These are phyloP conservation scores for Pseudoips prasinana DNA, from an alignment of 2,888 invertebrate species.

Conservation along the genomic window DNA sequence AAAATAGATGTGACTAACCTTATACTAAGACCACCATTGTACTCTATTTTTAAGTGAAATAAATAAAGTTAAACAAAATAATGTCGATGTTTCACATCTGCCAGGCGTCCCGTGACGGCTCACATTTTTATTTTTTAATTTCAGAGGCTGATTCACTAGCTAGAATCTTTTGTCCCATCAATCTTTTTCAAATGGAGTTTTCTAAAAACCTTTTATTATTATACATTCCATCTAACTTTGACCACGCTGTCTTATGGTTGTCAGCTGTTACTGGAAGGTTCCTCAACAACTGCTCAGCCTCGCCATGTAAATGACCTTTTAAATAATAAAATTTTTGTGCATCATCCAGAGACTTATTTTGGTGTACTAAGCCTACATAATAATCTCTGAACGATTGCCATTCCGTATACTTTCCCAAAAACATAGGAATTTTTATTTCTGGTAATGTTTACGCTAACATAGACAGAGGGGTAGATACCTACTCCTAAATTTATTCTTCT, in stretches of 20 bases:
- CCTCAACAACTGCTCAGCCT: slow-evolving; percentile 25
- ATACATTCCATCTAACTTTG: slow-evolving; percentile 15
- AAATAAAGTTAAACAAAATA: no score
- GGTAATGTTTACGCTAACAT: no score
- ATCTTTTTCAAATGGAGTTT: slow-evolving; percentile 14
- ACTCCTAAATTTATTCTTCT: no score
- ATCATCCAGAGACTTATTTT: slow-evolving; percentile 19
- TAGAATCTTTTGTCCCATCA: slow-evolving; percentile 4
- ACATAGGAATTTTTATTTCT: slow-evolving; percentile 7
- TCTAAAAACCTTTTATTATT: slow-evolving; percentile 24
- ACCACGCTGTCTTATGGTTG: slow-evolving; percentile 24
- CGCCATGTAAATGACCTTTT: slow-evolving; percentile 20
- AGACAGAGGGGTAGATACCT: no score
- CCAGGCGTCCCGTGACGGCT: no score
- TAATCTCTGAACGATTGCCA: slow-evolving; percentile 26
- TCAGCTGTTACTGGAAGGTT: slow-evolving; percentile 13
- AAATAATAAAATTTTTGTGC: slow-evolving; percentile 29
- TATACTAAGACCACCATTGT: no score
- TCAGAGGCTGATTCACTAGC: slow-evolving; percentile 15
- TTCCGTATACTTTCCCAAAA: slow-evolving; percentile 25
- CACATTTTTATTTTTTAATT: slow-evolving; percentile 16
- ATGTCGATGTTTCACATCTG: no score
- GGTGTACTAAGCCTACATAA: slow-evolving; percentile 22
- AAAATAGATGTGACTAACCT: no score
- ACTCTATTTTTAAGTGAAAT: no score